Base-by-base conservation (phyloP, 2,113 vertebrate genomes). In the Helogale parvula region DNA sequence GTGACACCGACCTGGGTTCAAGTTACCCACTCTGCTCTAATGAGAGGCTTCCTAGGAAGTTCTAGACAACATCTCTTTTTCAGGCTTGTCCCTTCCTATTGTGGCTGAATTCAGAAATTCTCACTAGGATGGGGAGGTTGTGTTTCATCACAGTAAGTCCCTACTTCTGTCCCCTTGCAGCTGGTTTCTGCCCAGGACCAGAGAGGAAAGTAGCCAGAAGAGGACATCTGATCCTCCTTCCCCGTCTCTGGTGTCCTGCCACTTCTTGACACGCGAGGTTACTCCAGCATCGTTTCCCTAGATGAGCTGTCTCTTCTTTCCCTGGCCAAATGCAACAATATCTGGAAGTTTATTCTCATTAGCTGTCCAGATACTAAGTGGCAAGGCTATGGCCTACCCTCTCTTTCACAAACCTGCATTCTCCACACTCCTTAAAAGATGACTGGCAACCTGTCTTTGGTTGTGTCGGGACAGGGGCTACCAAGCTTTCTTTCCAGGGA, bases 211-310 rank as follows among this genome's bases (percentile, higher is more conserved):
- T 3, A 13, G 21, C 63, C 25, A 7, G 15, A 38, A 31, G 41
- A 69, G 0, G 0, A 69, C 0, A 0, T 65, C 21, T 2, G 5
- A 2, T 8, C 31, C 66, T 38, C 68, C 31, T 16, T 5, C 23
- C 8, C 69, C 31, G 15, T 7, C 72, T 65, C 68, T 33, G 41
- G 15, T 41, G 82, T 50, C 63, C 29, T 33, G 38, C 76, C 38
- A 5, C 25, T 74, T 19, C 83, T 65, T 38, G 38, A 15, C 47
- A 60, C 6, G 35, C 45, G 2, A 33, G 6, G 29, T 19, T 27
- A 16, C 60, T 72, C 52, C 19, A 72, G 81, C 63, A 25, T 66
- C 60, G 31, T 89, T 65, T 93, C 81, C 19, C 29, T 3, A 65
- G 52, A 60, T 16, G 31, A 88, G 27, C 25, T 79, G 33, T n/a